A percentile compares a stretch with the other conserved stretches of the same genome.
phyloP scores from a whole-genome alignment of 2,888 invertebrate species.

The Hyles lineata region DNA sequence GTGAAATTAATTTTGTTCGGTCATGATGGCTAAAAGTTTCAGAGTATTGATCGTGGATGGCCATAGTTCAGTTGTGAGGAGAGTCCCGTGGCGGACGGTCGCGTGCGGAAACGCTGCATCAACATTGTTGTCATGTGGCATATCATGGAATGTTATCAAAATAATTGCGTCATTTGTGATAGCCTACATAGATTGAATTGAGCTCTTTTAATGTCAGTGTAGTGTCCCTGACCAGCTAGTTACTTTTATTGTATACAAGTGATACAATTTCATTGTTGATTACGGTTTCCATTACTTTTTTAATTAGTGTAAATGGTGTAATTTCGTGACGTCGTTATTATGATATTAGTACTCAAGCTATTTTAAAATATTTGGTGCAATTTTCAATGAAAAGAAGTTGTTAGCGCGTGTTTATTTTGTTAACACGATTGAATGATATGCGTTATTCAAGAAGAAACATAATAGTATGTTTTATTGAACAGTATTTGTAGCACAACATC shows the following conservation, averaged over 20 bases:
- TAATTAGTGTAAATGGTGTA: no score
- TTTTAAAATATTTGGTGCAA: no score
- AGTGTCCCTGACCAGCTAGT: constrained; percentile 15
- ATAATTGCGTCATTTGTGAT: constrained; percentile 8
- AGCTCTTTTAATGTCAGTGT: background rate
- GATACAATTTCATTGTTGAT: no score
- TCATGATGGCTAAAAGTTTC: no score
- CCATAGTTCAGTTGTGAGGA: background rate
- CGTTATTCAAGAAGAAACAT: background rate
- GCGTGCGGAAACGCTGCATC: background rate
- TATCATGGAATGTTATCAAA: background rate
- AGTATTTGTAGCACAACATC: background rate
- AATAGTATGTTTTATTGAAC: background rate
- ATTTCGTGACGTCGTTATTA: no score
- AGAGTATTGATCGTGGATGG: no score
- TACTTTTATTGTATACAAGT: background rate
- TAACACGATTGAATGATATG: background rate
- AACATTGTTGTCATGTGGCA: background rate
- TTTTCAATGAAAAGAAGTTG: no score
- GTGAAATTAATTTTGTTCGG: no score
- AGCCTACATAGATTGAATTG: background rate
- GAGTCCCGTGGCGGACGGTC: background rate
- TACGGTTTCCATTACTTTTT: no score
- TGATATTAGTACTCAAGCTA: no score
- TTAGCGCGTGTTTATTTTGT: no score